Conservation (phyloP, 2,888 invertebrate genomes). For the Dynastes grantii region DNA sequence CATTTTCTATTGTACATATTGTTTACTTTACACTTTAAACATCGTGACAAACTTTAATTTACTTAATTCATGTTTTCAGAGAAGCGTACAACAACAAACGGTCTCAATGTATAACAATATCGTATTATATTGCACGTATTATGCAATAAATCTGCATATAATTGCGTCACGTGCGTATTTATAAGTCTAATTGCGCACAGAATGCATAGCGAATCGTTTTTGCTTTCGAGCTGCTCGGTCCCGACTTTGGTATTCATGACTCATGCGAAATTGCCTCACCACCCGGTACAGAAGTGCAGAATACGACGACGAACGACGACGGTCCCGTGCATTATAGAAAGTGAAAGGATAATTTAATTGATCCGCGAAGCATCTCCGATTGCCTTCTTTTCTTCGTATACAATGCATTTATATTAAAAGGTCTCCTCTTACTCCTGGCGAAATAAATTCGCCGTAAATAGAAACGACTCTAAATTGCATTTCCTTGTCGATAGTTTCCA, state of each 20-base stretch:
- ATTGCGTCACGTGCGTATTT: constrained; percentile 32
- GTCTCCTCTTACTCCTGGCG: constrained; percentile 8
- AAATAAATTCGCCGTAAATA: not conserved
- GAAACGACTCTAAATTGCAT: not conserved
- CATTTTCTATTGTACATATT: no score
- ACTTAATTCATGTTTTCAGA: no score
- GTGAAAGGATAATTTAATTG: constrained; percentile 49
- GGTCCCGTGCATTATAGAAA: constrained; percentile 28
- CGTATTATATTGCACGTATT: constrained; percentile 9
- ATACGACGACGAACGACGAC: not conserved
- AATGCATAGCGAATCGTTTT: constrained; percentile 24
- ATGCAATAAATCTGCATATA: constrained; percentile 28
- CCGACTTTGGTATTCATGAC: constrained; percentile 36
- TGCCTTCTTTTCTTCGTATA: not conserved
- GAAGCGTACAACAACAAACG: no score
- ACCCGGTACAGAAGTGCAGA: not conserved
- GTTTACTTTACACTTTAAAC: no score
- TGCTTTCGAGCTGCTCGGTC: not conserved
- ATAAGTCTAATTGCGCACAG: constrained; percentile 13
- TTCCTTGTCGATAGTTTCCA: constrained; percentile 1
- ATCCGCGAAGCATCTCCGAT: constrained; percentile 31
- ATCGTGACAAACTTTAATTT: no score
- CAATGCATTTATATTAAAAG: constrained; percentile 3
- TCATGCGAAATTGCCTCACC: constrained; percentile 48
- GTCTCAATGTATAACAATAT: constrained; percentile 6